These are phyloP conservation scores for Bombus confusus DNA, from an alignment of 1,140 invertebrate genomes.

Conservation along the genomic window DNA sequence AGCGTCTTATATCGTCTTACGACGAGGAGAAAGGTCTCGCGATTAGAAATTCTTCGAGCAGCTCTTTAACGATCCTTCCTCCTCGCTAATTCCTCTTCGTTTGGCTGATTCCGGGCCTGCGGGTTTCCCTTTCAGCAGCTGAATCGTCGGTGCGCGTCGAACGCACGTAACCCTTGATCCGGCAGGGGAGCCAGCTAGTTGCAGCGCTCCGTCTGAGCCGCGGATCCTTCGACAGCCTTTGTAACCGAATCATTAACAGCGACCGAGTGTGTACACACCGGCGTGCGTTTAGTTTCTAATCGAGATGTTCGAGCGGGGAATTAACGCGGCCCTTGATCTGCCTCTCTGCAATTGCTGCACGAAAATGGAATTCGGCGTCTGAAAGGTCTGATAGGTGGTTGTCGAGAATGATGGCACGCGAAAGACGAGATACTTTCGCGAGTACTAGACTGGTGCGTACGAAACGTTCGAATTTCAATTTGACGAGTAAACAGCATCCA, in stretches of 20 bases:
- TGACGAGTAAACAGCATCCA: too few relatives aligned
- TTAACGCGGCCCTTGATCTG: constrained; percentile 37
- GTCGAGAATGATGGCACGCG: neutral
- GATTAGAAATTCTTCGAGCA: neutral
- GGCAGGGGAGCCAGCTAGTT: neutral
- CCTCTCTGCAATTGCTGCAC: neutral
- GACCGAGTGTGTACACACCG: constrained; percentile 28
- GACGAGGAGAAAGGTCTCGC: neutral
- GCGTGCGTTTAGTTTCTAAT: constrained; percentile 45
- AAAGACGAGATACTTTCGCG: neutral
- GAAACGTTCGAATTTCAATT: neutral
- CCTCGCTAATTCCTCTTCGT: neutral
- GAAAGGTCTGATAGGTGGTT: neutral
- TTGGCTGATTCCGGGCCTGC: neutral
- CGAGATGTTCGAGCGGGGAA: constrained; percentile 31
- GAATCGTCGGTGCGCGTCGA: constrained; percentile 7
- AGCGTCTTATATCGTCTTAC: neutral
- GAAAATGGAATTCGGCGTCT: constrained; percentile 4
- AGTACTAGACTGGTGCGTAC: neutral
- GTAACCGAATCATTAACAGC: constrained; percentile 51
- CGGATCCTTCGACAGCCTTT: constrained; percentile 36
- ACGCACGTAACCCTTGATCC: constrained; percentile 34
- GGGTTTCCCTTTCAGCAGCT: neutral
- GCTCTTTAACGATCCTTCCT: neutral
- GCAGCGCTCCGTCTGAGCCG: constrained; percentile 18